Evolutionary conservation across 2,888 invertebrate genomes (phyloP).

Genomic region (Darwinula stevensoni): DNA sequence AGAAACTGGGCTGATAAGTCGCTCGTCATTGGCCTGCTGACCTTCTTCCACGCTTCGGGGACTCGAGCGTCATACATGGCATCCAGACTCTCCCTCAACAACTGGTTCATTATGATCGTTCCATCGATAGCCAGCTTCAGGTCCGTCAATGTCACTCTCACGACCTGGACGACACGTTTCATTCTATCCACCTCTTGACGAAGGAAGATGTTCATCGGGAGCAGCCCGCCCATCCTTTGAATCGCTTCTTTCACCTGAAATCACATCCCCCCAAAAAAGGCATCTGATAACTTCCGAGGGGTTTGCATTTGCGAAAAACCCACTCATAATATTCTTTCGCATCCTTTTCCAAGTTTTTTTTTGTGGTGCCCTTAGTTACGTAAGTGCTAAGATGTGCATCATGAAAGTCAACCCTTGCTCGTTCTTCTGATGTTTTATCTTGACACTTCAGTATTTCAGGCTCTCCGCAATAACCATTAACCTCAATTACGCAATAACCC

Average conservation of each 20-base stretch:
- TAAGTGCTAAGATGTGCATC: no score
- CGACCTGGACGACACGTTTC: constrained; percentile 46
- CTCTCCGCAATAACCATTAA: no score
- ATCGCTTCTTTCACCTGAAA: constrained; percentile 35
- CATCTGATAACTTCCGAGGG: no score
- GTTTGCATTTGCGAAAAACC: no score
- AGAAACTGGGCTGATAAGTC: not conserved
- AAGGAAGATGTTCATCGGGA: constrained; percentile 88
- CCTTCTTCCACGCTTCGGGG: constrained; percentile 70
- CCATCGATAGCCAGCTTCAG: constrained; percentile 85
- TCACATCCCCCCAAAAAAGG: no score
- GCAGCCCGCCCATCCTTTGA: constrained; percentile 60
- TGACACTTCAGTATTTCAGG: no score
- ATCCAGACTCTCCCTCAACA: constrained; percentile 54
- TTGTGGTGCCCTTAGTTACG: no score
- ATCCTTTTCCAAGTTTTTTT: no score
- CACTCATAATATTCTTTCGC: no score
- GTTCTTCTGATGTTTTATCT: no score
- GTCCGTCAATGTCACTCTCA: constrained; percentile 49
- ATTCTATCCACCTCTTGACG: constrained; percentile 43
- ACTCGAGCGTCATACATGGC: constrained; percentile 91
- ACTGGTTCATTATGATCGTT: constrained; percentile 86
- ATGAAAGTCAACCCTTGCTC: no score
- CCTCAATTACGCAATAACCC: no score
- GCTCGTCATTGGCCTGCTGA: constrained; percentile 14